phyloP scores from a whole-genome alignment of 2,797 vertebrate species.

The Pelochelys cantorii region DNA sequence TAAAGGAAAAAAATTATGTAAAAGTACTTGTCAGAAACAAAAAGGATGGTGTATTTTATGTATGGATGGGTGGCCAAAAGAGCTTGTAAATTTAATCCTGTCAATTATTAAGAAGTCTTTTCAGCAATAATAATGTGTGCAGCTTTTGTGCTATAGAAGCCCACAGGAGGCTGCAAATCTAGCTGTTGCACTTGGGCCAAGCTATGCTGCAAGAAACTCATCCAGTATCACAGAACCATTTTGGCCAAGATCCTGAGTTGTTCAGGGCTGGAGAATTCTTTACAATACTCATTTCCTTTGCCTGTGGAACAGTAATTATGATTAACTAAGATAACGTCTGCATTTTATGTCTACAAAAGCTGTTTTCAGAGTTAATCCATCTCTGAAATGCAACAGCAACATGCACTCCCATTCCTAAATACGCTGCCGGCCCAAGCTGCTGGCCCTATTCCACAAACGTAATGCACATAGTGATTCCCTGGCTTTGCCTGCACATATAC shows the following conservation, averaged over 20 bases:
- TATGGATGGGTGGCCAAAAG: background rate
- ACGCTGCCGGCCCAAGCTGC: background rate
- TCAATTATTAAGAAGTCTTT: conserved; percentile 47
- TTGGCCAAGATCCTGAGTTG: conserved; percentile 45
- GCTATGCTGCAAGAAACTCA: conserved; percentile 43
- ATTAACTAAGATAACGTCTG: conserved; percentile 60
- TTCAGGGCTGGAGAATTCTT: conserved; percentile 62
- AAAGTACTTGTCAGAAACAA: background rate
- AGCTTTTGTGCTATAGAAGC: conserved; percentile 19
- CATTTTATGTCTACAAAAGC: conserved; percentile 47
- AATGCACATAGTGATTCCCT: background rate
- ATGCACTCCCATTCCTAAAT: conserved; percentile 12
- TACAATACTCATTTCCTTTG: conserved; percentile 47
- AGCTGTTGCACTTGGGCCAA: conserved; percentile 38
- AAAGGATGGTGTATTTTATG: background rate
- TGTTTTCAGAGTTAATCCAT: conserved; percentile 56
- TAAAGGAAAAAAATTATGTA: background rate
- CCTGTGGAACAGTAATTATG: conserved; percentile 62
- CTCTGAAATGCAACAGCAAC: conserved; percentile 41
- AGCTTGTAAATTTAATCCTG: conserved; percentile 2
- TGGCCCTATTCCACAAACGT: conserved; percentile 4
- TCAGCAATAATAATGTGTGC: background rate
- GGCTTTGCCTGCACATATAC: background rate
- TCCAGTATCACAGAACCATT: conserved; percentile 47
- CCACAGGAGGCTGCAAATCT: conserved; percentile 16